These are phyloP conservation scores for Spheniscus humboldti DNA, from an alignment of 2,797 vertebrate genomes.

Conservation along the genomic window DNA sequence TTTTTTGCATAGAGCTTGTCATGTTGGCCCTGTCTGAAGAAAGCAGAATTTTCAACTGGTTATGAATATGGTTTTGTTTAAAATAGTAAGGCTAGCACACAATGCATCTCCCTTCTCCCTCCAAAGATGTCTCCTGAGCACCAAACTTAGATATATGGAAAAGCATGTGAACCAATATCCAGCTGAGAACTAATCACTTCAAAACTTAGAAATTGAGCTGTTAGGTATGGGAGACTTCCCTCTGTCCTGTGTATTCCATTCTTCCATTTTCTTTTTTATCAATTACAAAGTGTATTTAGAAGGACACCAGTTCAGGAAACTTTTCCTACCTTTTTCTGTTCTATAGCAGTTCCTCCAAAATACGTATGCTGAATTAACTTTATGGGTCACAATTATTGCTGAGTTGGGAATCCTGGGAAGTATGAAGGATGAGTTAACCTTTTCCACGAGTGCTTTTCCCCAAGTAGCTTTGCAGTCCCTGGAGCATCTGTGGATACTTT, in stretches of 20 bases:
- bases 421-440: not conserved
- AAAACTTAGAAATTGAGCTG: not conserved
- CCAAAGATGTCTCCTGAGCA: not conserved
- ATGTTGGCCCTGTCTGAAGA: not conserved
- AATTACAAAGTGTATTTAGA: not conserved
- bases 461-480: not conserved
- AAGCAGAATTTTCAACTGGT: not conserved
- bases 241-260: not conserved
- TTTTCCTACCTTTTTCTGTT: not conserved
- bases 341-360: not conserved
- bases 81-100: not conserved
- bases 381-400: not conserved
- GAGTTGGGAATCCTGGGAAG: not conserved
- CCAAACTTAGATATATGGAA: not conserved
- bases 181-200: not conserved
- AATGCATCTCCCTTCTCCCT: not conserved
- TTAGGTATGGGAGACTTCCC: not conserved
- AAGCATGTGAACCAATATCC: not conserved
- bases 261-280: not conserved
- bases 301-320: not conserved
- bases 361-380: not conserved
- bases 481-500: not conserved
- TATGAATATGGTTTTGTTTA: not conserved
- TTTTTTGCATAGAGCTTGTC: not conserved
- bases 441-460: not conserved